phyloP scores from a whole-genome alignment of 2,888 invertebrate genomes.

The Ophion ellenae region DNA sequence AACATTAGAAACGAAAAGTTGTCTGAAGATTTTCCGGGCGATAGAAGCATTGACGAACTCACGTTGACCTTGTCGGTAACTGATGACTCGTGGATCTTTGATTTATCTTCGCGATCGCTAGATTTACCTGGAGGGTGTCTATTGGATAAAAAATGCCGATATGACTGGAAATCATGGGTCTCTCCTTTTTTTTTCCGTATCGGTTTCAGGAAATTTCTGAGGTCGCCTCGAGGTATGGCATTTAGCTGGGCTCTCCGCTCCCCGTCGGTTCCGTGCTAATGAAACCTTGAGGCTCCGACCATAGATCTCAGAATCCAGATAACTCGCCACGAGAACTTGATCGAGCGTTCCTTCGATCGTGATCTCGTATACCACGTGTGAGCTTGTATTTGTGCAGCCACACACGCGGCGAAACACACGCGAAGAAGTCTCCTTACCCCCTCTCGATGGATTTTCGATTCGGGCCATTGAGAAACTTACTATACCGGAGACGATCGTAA shows the following conservation, averaged over 20 bases:
- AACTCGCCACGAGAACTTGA: conserved; percentile 33
- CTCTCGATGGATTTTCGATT: conserved; percentile 3
- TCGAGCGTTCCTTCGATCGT: conserved; percentile 32
- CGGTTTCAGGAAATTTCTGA: conserved; percentile 17
- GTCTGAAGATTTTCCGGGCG: too few relatives aligned
- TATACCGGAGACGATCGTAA: not conserved
- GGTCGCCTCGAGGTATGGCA: conserved; percentile 11
- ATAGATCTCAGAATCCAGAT: conserved; percentile 45
- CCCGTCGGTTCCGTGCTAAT: conserved; percentile 35
- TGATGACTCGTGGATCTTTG: not conserved
- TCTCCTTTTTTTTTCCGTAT: conserved; percentile 8
- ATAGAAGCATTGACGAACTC: too few relatives aligned
- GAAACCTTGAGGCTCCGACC: conserved; percentile 42
- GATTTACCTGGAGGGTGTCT: not conserved
- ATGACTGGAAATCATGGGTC: too few relatives aligned
- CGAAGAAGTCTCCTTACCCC: not conserved
- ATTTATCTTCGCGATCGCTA: not conserved
- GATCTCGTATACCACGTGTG: conserved; percentile 36
- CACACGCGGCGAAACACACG: not conserved
- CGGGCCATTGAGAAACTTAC: conserved; percentile 19
- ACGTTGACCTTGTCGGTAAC: not conserved
- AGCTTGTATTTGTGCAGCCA: not conserved
- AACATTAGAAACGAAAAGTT: too few relatives aligned
- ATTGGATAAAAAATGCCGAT: not conserved
- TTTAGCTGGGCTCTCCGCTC: not conserved